Conservation (phyloP, 2,113 vertebrate species). For the Nasalis larvatus region DNA sequence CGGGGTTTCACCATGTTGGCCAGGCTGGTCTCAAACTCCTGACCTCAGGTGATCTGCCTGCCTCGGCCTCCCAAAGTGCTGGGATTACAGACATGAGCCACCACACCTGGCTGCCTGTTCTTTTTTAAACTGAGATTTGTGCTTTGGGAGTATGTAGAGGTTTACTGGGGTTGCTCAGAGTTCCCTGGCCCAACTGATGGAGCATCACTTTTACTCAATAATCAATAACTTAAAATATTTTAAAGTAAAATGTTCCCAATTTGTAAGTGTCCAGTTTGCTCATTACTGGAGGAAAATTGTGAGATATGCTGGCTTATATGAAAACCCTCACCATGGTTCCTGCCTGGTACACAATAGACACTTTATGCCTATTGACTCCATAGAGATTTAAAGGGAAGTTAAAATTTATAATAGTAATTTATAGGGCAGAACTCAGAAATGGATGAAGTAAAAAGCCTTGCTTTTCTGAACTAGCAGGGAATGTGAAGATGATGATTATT, state of each 20-base stretch:
- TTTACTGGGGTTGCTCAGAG: neutral
- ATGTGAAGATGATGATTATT: neutral
- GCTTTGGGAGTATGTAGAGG: neutral
- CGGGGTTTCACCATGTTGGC: no score
- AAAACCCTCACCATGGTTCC: neutral
- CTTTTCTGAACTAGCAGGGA: neutral
- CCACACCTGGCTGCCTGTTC: no score
- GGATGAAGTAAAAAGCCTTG: neutral
- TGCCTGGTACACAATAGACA: neutral
- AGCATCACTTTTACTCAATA: neutral
- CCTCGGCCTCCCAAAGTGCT: no score
- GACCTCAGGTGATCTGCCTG: no score
- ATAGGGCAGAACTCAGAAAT: neutral
- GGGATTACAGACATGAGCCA: no score
- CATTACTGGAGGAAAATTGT: neutral
- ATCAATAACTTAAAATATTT: neutral
- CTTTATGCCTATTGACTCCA: neutral
- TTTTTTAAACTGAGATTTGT: neutral
- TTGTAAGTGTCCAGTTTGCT: neutral
- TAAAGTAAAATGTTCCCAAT: neutral
- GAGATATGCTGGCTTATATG: neutral
- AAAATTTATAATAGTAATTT: constrained; percentile 1
- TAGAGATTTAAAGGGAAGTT: constrained; percentile 9
- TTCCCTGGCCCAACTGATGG: neutral
- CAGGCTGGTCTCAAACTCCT: no score